phyloP scores from a whole-genome alignment of 2,797 vertebrate genomes.

The Urocyon cinereoargenteus region DNA sequence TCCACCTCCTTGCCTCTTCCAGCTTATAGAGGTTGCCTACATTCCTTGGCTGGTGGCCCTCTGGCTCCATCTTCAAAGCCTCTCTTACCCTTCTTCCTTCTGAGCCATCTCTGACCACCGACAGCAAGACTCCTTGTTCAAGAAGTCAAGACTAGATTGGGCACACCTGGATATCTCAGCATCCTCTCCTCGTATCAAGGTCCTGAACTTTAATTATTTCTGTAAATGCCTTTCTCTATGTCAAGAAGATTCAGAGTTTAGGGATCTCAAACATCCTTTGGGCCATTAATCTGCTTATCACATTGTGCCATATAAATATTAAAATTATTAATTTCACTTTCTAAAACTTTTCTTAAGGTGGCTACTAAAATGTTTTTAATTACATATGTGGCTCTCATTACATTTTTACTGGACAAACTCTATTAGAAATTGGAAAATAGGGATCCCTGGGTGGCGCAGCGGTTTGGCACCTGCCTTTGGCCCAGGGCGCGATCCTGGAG shows the following conservation, averaged over 20 bases:
- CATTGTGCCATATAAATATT: background rate
- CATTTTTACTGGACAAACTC: background rate
- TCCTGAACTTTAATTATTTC: background rate
- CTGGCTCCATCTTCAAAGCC: background rate
- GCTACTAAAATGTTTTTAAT: background rate
- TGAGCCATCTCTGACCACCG: background rate
- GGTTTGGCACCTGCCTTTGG: no score
- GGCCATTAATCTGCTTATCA: background rate
- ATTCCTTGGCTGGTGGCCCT: background rate
- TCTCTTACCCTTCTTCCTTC: background rate
- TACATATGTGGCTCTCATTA: background rate
- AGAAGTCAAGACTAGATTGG: background rate
- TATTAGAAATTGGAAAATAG: constrained; percentile 4
- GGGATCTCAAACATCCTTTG: background rate
- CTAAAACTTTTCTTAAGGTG: background rate
- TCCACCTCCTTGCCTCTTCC: background rate
- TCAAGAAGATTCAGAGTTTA: background rate
- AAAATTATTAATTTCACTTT: constrained; percentile 7
- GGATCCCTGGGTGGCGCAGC: no score
- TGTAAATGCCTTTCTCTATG: background rate
- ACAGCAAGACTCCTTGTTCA: background rate
- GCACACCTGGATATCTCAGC: background rate
- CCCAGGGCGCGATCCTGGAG: no score
- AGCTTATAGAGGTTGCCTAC: background rate
- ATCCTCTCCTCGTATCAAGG: background rate